Evolutionary conservation across 2,113 vertebrate species (phyloP).

Genomic region (Oophaga pumilio): DNA sequence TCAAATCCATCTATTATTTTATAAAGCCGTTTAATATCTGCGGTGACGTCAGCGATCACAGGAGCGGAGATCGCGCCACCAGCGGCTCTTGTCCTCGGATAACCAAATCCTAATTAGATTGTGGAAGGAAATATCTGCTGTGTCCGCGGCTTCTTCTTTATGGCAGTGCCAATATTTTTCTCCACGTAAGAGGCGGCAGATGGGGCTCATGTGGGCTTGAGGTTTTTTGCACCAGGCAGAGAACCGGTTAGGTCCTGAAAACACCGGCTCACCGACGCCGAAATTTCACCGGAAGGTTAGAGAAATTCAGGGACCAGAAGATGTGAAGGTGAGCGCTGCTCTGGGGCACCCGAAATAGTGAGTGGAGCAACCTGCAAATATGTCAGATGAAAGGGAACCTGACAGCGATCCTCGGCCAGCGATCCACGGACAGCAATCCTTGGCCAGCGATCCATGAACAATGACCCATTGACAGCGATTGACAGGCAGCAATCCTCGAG

Average conservation of each 20-base stretch:
- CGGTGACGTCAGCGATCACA: background rate
- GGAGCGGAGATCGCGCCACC: background rate
- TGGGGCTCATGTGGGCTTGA: background rate
- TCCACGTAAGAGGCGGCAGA: background rate
- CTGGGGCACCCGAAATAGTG: too few species aligned
- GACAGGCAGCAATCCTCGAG: too few species aligned
- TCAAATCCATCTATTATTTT: conserved; percentile 4
- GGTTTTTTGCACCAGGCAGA: background rate
- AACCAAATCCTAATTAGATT: conserved; percentile 9
- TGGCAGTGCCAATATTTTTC: background rate
- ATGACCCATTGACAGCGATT: too few species aligned
- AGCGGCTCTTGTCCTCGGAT: background rate
- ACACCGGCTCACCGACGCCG: conserved; percentile 5
- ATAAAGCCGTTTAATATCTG: background rate
- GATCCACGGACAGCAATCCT: too few species aligned
- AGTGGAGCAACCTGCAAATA: too few species aligned
- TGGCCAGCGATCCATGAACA: too few species aligned
- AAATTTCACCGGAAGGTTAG: too few species aligned
- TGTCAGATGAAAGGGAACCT: too few species aligned
- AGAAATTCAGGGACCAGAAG: too few species aligned
- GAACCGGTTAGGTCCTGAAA: conserved; percentile 24
- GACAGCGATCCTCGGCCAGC: too few species aligned
- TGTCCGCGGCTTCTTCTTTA: background rate
- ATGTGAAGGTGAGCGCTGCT: too few species aligned
- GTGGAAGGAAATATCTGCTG: background rate